Conservation (phyloP, 2,113 vertebrate species). For the Pachyramphus minor region DNA sequence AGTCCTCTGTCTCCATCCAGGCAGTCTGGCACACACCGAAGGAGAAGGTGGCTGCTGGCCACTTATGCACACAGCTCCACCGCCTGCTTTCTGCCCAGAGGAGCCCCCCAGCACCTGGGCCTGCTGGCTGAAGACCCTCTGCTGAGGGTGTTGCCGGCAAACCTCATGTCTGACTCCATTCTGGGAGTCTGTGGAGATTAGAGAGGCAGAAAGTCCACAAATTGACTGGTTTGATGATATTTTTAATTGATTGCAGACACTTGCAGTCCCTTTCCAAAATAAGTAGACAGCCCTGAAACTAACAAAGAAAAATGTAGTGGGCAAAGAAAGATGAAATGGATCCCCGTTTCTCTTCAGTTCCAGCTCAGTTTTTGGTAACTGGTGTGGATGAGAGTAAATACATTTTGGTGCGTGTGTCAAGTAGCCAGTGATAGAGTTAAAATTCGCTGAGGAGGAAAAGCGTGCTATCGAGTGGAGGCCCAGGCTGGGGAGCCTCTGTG, state of each 20-base stretch:
- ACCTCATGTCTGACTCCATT: not conserved
- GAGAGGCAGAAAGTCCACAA: not conserved
- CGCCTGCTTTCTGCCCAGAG: fast-evolving
- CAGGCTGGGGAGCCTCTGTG: not conserved
- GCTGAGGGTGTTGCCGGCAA: not conserved
- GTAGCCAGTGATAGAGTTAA: not conserved
- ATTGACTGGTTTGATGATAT: not conserved
- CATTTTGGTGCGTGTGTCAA: not conserved
- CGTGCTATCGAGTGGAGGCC: not conserved
- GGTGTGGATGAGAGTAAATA: not conserved
- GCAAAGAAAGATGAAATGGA: not conserved
- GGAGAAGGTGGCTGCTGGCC: not conserved
- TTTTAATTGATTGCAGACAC: slow-evolving; percentile 13
- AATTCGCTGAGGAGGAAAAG: not conserved
- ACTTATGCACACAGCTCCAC: not conserved
- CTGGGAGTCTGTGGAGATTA: not conserved
- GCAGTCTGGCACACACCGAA: fast-evolving
- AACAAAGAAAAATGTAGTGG: not conserved
- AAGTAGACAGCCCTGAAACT: not conserved
- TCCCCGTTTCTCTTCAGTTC: not conserved
- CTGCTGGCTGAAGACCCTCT: not conserved
- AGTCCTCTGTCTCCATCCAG: fast-evolving
- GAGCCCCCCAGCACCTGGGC: fast-evolving
- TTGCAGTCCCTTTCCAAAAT: not conserved
- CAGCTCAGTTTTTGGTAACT: not conserved